Percentiles rank a stretch among this genome's conserved stretches.
Conservation (phyloP, 2,797 vertebrate genomes). For the Acipenser ruthenus region DNA sequence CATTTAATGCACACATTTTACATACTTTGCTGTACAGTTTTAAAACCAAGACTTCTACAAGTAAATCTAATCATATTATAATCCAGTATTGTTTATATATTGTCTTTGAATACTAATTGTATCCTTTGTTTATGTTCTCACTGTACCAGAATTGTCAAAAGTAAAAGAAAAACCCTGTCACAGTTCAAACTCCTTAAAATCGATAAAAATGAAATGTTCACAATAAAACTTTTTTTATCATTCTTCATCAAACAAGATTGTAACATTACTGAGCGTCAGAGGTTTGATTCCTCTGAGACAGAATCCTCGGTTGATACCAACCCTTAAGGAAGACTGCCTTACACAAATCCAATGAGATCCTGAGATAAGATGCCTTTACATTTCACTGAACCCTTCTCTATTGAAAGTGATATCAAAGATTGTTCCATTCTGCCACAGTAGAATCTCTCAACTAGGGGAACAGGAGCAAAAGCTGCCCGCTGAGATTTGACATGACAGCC, state of each 20-base stretch:
- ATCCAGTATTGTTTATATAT: too few relatives aligned
- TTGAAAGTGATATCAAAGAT: constrained; percentile 73
- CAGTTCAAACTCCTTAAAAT: neutral
- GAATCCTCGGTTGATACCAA: constrained; percentile 45
- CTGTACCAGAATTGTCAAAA: too few relatives aligned
- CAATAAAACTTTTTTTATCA: constrained; percentile 20
- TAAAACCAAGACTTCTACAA: too few relatives aligned
- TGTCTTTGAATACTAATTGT: too few relatives aligned
- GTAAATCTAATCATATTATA: too few relatives aligned
- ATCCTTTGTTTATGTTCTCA: too few relatives aligned
- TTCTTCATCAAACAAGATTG: constrained; percentile 29
- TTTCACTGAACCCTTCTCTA: constrained; percentile 51
- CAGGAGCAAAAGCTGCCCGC: constrained; percentile 43
- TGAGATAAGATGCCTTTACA: constrained; percentile 49
- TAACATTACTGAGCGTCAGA: constrained; percentile 21
- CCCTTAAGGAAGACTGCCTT: constrained; percentile 43
- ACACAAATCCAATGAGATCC: constrained; percentile 61
- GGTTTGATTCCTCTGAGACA: constrained; percentile 33
- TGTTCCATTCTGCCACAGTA: constrained; percentile 55
- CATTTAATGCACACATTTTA: too few relatives aligned
- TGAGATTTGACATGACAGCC: constrained; percentile 68
- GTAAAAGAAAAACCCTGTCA: too few relatives aligned
- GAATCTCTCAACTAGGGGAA: constrained; percentile 53
- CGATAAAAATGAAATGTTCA: neutral
- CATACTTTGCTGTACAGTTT: too few relatives aligned